Base-by-base conservation (phyloP, 2,797 vertebrate genomes). In the Poeciliopsis gracilis region DNA sequence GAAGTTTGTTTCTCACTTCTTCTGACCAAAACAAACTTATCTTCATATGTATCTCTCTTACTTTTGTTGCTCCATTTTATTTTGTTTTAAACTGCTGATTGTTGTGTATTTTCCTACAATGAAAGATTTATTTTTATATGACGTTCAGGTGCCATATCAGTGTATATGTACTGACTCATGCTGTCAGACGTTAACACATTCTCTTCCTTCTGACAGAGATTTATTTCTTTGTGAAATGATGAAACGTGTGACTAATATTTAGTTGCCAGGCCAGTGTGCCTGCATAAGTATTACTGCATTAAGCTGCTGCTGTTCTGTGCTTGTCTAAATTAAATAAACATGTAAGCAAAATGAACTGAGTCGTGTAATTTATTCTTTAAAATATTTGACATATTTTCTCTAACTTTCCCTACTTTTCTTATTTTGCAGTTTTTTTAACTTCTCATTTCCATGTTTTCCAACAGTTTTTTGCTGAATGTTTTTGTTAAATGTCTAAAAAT, bases 261-360 rank as follows among this genome's bases (percentile, higher is more conserved):
- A 96, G 95, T 95, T 95, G 95, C 95, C 95, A 95, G 95, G 89
- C 95, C 95, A 95, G 95, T 95, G 95, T 15, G 94, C 90, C 95
- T 96, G 95, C 94, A 92, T 25, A 92, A 93, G 93, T 96, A 95
- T 95, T 93, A 84, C 87, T 92, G 89, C 86, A 93, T 87, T 77
- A 87, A 88, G 28, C 80, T 79, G 77, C 75, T 76, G 77, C 47
- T 49, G 6, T 49, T 84, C 55, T 89, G 49, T 80, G 55, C 79
- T 88, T 79, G 33, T 81, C 87, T 33, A 49, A 93, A 90, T 85
- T 0, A 83, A 94, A 91, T 90, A 90, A 92, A 93, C 41, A 3
- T 53, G 18, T 71, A 30, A 71, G 53, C 75, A 77, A 79, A 87
- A 47, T 6, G 0, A 30, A 49, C 11, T 28, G 8, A 25, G 13